These are phyloP conservation scores for Chrysotoxum bicinctum DNA, from an alignment of 2,888 invertebrate species.

Conservation along the genomic window DNA sequence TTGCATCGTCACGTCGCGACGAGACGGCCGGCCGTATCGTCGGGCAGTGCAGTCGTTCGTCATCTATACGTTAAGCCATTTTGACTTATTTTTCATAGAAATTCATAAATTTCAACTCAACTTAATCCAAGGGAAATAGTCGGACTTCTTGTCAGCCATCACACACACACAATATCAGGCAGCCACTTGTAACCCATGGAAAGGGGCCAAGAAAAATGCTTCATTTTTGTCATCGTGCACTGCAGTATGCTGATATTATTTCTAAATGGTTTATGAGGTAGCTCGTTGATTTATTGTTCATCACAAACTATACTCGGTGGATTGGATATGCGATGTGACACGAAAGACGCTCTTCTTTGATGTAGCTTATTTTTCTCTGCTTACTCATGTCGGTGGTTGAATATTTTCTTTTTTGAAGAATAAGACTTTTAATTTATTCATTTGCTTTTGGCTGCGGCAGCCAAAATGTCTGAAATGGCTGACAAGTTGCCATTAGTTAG, in stretches of 20 bases:
- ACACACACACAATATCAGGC: background rate
- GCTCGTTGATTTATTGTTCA: conserved; percentile 57
- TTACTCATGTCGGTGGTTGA: conserved; percentile 1
- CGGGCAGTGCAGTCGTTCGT: background rate
- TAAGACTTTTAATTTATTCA: conserved; percentile 5
- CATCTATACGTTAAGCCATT: conserved; percentile 11
- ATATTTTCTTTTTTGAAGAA: conserved; percentile 24
- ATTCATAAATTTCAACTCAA: conserved; percentile 34
- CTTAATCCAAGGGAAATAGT: conserved; percentile 50
- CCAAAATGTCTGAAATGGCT: conserved; percentile 46
- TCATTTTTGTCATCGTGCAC: conserved; percentile 52
- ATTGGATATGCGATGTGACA: conserved; percentile 31
- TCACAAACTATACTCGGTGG: conserved; percentile 43
- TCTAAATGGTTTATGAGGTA: conserved; percentile 37
- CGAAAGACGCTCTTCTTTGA: conserved; percentile 51
- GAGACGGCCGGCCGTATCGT: background rate
- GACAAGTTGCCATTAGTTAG: conserved; percentile 19
- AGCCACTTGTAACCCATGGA: conserved; percentile 43
- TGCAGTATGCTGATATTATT: conserved; percentile 6
- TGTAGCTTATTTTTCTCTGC: conserved; percentile 24
- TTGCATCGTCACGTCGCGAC: background rate
- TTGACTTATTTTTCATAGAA: conserved; percentile 35
- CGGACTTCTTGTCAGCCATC: conserved; percentile 8
- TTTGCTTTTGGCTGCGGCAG: background rate
- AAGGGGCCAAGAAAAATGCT: conserved; percentile 55